Percentiles rank a stretch among this genome's conserved stretches.
phyloP scores from a whole-genome alignment of 1,140 invertebrate species.

The Ceratina australensis region DNA sequence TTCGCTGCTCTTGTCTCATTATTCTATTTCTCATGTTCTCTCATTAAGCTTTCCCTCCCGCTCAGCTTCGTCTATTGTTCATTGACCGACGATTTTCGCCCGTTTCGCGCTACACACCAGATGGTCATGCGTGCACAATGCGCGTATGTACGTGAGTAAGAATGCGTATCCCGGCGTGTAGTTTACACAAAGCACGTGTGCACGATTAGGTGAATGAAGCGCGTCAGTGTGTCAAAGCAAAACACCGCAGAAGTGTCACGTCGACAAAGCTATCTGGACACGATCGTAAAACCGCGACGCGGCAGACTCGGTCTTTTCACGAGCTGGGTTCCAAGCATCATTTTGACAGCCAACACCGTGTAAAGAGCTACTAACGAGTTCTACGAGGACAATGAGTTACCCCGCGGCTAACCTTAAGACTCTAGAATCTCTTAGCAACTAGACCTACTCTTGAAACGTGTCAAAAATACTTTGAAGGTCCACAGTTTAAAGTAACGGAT shows the following conservation, averaged over 20 bases:
- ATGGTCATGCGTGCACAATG: conserved; percentile 4
- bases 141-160: neutral
- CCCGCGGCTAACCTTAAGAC: neutral
- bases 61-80: neutral
- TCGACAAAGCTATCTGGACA: conserved; percentile 61
- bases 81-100: neutral
- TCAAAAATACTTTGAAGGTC: neutral
- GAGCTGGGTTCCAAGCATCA: neutral
- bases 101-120: conserved; percentile 3
- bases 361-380: conserved; percentile 7
- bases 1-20: too few species aligned
- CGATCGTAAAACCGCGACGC: conserved; percentile 48
- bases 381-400: conserved; percentile 2
- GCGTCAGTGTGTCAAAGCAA: conserved; percentile 43
- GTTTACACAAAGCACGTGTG: conserved; percentile 33
- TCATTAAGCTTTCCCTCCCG: neutral
- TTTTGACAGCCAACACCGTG: neutral
- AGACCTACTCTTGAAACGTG: neutral
- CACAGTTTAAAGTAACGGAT: too few species aligned
- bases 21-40: neutral
- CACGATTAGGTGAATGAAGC: conserved; percentile 48
- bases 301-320: conserved; percentile 17
- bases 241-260: conserved; percentile 63
- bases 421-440: neutral
- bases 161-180: neutral